A percentile compares a stretch with the other conserved stretches of the same genome.
phyloP scores from a whole-genome alignment of 2,888 invertebrate species.

The Cataglyphis livida region DNA sequence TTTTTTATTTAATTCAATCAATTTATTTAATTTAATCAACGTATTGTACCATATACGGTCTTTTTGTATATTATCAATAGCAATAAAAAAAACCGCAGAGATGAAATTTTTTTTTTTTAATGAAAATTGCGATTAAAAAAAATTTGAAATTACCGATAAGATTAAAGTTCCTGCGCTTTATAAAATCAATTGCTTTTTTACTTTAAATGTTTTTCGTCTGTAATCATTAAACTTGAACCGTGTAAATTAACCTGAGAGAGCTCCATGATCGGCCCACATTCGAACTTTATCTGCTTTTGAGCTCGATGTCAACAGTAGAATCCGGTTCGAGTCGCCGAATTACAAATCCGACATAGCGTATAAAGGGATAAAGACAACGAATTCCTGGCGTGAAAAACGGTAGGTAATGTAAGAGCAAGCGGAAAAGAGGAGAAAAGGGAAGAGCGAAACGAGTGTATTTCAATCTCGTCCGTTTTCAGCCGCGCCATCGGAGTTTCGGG shows the following conservation, averaged over 20 bases:
- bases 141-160: neutral
- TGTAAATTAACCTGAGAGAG: conserved; percentile 27
- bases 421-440: conserved; percentile 33
- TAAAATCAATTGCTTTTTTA: neutral
- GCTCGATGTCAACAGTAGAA: conserved; percentile 62
- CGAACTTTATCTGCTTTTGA: conserved; percentile 72
- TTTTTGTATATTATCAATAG: neutral
- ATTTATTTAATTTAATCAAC: no score
- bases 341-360: conserved; percentile 70
- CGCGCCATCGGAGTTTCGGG: conserved; percentile 55
- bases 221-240: conserved; percentile 20
- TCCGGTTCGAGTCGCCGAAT: conserved; percentile 65
- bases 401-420: conserved; percentile 13
- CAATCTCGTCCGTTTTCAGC: conserved; percentile 67
- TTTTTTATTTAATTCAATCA: no score
- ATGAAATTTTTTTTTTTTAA: neutral
- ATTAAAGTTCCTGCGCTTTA: neutral
- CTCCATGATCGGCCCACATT: conserved; percentile 52
- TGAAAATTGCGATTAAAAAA: neutral
- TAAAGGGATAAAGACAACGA: conserved; percentile 60
- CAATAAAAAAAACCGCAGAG: neutral
- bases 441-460: conserved; percentile 65
- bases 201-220: neutral
- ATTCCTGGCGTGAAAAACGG: conserved; percentile 36
- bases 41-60: neutral